phyloP scores from a whole-genome alignment of 2,797 vertebrate genomes.

The Malurus splendens region DNA sequence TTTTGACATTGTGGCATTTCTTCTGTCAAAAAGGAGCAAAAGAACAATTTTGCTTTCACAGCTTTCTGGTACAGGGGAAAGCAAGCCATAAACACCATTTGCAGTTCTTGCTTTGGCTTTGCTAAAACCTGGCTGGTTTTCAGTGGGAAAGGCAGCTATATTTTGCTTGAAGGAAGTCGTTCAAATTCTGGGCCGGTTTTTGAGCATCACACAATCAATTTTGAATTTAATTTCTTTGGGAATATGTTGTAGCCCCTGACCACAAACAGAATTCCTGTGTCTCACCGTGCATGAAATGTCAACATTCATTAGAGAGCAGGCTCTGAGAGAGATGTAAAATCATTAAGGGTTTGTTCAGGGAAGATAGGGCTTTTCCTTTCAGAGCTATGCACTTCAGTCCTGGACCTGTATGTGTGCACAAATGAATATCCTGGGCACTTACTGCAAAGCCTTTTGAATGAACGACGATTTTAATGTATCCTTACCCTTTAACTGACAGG shows the following conservation, averaged over 20 bases:
- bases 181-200: slow-evolving; percentile 20
- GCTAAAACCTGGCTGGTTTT: not conserved
- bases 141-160: not conserved
- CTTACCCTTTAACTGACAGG: slow-evolving; percentile 50
- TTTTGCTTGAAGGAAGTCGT: not conserved
- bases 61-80: not conserved
- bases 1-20: not conserved
- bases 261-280: slow-evolving; percentile 33
- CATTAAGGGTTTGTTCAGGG: slow-evolving; percentile 43
- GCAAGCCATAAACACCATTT: not conserved
- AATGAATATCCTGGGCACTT: slow-evolving; percentile 52
- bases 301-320: slow-evolving; percentile 44
- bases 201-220: slow-evolving; percentile 20
- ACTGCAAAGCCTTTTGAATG: slow-evolving; percentile 49
- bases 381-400: slow-evolving; percentile 15
- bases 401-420: slow-evolving; percentile 36
- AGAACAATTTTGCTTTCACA: slow-evolving; percentile 14
- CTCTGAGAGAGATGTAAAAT: slow-evolving; percentile 54
- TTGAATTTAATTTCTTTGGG: slow-evolving; percentile 53
- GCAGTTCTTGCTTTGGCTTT: not conserved
- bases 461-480: slow-evolving; percentile 53
- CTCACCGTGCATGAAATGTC: slow-evolving; percentile 1
- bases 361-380: slow-evolving; percentile 47
- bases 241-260: slow-evolving; percentile 34
- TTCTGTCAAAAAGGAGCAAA: not conserved